phyloP scores from a whole-genome alignment of 92 coral and sea anemone genomes.

The Anthopleura xanthogrammica region DNA sequence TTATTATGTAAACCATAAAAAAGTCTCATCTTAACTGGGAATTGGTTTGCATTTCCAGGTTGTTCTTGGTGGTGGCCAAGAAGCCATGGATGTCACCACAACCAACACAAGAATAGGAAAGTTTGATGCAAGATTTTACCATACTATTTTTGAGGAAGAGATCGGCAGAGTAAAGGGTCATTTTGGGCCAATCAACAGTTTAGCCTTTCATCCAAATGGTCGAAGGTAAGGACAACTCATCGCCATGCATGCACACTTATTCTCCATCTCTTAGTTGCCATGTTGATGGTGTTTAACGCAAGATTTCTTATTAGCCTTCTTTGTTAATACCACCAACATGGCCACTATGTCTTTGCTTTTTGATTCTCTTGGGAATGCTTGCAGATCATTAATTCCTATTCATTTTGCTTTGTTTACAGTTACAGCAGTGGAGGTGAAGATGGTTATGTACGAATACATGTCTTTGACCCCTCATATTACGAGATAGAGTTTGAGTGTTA shows the following conservation, averaged over 20 bases:
- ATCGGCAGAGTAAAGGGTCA: slow-evolving; percentile 97
- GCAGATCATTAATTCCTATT: background rate
- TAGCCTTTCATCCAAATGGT: slow-evolving; percentile 99
- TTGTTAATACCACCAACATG: too few relatives aligned
- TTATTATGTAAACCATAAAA: too few relatives aligned
- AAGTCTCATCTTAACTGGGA: background rate
- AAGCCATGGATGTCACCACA: slow-evolving; percentile 99
- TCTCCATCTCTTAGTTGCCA: too few relatives aligned
- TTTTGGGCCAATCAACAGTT: slow-evolving; percentile 96
- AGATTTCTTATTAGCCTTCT: too few relatives aligned
- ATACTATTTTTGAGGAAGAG: slow-evolving; percentile 92
- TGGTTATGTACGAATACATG: slow-evolving; percentile 93
- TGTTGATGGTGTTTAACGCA: too few relatives aligned
- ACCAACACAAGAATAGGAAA: slow-evolving; percentile 95
- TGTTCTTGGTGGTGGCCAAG: slow-evolving; percentile 95
- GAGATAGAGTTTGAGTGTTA: slow-evolving; percentile 95
- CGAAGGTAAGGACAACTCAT: slow-evolving; percentile 58
- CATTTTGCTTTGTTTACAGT: slow-evolving; percentile 45
- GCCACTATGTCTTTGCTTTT: background rate
- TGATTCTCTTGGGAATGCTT: background rate
- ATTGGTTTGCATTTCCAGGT: slow-evolving; percentile 44
- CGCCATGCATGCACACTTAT: too few relatives aligned
- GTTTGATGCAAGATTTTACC: slow-evolving; percentile 96
- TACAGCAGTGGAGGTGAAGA: slow-evolving; percentile 99
- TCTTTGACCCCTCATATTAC: slow-evolving; percentile 89